These are phyloP conservation scores for Calameuta filiformis DNA, from an alignment of 2,888 invertebrate genomes.

Conservation along the genomic window DNA sequence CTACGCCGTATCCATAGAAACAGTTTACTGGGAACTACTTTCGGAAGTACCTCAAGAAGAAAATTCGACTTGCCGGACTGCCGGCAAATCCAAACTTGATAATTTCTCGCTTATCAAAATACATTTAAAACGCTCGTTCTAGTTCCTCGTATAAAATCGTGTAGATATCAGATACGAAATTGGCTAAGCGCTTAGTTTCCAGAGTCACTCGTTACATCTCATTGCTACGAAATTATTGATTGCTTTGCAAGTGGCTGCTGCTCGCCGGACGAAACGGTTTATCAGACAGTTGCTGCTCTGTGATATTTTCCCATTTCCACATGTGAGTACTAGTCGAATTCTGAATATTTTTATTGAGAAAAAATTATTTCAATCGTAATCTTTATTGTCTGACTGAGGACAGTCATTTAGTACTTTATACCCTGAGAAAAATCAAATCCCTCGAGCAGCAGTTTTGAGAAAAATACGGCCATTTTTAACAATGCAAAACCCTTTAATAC, in stretches of 20 bases:
- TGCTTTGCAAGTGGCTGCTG: constrained; percentile 20
- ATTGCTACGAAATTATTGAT: constrained; percentile 31
- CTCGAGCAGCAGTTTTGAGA: neutral
- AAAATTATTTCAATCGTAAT: neutral
- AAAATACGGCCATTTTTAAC: constrained; percentile 18
- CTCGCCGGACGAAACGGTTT: neutral
- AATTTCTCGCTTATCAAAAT: neutral
- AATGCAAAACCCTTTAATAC: neutral
- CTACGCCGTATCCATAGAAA: constrained; percentile 49
- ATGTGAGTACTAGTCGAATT: constrained; percentile 43
- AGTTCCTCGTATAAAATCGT: neutral
- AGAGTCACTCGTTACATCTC: neutral
- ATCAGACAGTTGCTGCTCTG: constrained; percentile 30
- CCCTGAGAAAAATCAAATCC: neutral
- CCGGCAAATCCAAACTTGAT: constrained; percentile 43
- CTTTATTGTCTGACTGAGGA: neutral
- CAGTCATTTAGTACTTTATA: neutral
- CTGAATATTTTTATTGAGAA: neutral
- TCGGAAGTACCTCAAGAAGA: constrained; percentile 50
- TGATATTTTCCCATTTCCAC: constrained; percentile 26
- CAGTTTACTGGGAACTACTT: constrained; percentile 55
- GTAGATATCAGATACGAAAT: neutral
- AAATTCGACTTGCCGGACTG: constrained; percentile 39
- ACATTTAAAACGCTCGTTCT: neutral
- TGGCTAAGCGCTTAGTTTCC: neutral